A percentile compares a stretch with the other conserved stretches of the same genome.
Evolutionary conservation across 2,888 invertebrate genomes (phyloP).

Genomic region (Calliphora vomitoria): DNA sequence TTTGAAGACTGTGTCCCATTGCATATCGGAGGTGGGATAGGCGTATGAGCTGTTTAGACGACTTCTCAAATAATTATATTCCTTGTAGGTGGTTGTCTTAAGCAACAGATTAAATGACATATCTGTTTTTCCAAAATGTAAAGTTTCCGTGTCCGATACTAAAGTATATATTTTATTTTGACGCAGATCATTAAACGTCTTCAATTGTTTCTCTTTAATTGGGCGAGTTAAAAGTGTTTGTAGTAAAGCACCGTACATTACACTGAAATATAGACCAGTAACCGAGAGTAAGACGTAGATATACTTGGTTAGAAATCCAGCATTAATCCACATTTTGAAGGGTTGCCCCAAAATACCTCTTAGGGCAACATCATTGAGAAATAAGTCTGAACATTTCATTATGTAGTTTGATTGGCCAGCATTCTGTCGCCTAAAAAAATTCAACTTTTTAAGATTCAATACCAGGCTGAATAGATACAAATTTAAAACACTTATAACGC

Average conservation of each 20-base stretch:
- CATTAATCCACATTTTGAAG: conserved; percentile 18
- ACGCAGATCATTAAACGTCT: conserved; percentile 29
- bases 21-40: conserved; percentile 21
- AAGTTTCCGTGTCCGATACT: background rate
- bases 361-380: conserved; percentile 44
- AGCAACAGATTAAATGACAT: background rate
- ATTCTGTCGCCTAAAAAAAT: background rate
- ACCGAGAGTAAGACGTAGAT: conserved; percentile 49
- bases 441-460: conserved; percentile 15
- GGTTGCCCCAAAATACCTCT: conserved; percentile 51
- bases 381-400: background rate
- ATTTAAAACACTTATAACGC: conserved; percentile 3
- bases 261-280: conserved; percentile 39
- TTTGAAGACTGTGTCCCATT: conserved; percentile 6
- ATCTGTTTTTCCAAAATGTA: background rate
- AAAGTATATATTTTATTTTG: background rate
- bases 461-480: conserved; percentile 11
- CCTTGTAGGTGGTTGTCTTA: background rate
- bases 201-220: conserved; percentile 30
- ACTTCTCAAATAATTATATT: background rate
- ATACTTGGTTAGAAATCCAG: conserved; percentile 31
- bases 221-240: conserved; percentile 45
- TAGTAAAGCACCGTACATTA: conserved; percentile 37
- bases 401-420: too few relatives aligned
- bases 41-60: conserved; percentile 27